phyloP scores from a whole-genome alignment of 1,140 invertebrate genomes.

The Anoplolepis gracilipes region DNA sequence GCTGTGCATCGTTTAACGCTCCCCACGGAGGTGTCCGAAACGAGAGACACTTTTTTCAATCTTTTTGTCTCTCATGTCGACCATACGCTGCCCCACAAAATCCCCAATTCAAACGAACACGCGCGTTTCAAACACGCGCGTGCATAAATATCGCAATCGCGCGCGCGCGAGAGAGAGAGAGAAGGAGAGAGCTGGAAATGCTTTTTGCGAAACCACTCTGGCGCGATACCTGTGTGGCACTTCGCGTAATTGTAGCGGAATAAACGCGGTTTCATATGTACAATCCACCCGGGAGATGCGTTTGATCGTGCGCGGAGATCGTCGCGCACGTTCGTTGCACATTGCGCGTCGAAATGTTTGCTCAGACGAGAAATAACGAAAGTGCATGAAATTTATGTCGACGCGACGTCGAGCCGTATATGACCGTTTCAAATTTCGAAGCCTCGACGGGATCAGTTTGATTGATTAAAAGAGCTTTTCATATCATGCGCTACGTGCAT shows the following conservation, averaged over 20 bases:
- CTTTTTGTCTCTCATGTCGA: conserved; percentile 39
- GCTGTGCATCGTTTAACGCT: not conserved
- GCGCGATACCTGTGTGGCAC: conserved; percentile 29
- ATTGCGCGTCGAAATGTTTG: conserved; percentile 29
- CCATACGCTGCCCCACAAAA: conserved; percentile 30
- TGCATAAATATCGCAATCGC: conserved; percentile 35
- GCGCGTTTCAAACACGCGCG: conserved; percentile 9
- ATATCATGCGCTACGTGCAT: not conserved
- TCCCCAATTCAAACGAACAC: conserved; percentile 45
- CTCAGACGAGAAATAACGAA: conserved; percentile 57
- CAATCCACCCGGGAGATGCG: conserved; percentile 47
- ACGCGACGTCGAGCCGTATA: conserved; percentile 24
- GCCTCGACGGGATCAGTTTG: conserved; percentile 13
- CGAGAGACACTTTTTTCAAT: conserved; percentile 34
- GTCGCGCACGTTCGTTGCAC: not conserved
- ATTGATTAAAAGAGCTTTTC: conserved; percentile 52
- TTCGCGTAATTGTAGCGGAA: conserved; percentile 55
- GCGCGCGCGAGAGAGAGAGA: not conserved
- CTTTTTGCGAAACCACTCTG: conserved; percentile 43
- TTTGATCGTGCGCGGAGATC: conserved; percentile 27
- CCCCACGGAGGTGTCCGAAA: not conserved
- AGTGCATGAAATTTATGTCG: conserved; percentile 52
- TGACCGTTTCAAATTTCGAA: conserved; percentile 22
- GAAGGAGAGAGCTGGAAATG: not conserved
- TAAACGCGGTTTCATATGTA: conserved; percentile 41